Evolutionary conservation across 2,888 invertebrate species (phyloP), one percentile per base, ranked within the genome.

Genomic region (Phoronis australis): DNA sequence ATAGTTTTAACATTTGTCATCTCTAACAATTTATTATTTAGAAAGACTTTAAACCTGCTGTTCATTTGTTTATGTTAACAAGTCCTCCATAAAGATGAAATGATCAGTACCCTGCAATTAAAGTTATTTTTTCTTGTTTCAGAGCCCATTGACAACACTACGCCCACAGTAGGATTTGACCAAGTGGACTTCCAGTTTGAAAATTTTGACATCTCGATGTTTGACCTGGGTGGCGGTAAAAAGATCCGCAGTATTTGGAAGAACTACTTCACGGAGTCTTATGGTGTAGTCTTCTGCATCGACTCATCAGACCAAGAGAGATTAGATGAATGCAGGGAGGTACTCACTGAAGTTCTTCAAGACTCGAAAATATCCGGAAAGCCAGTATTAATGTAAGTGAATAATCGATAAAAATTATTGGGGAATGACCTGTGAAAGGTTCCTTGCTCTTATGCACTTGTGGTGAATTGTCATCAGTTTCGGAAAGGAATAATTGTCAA

Each of bases 201-300:
- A 59, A 82, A 84, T 49, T 86, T 82, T 53, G 80, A 83, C 24
- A 83, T 93, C 42, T 85, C 84, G 45, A 80, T 92, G 59, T 93
- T 89, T 54, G 77, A 77, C 53, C 62, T 77, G 23, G 77, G 77
- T n/a, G 77, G 99, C 0, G 97, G 99, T 73, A 87, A 88, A 70
- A 95, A 94, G 75, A 81, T 99, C 22, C 93, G 97, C 69, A 90
- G 90, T 12, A 80, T 99, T 20, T 99, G 99, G 99, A 94, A 94
- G 74, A 69, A 90, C 86, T 97, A 97, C 79, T 94, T 94, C 79
- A 89, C 91, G 53, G 96, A 97, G 80, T 90, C 91, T 44, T 94
- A 96, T 80, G 96, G 90, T 35, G 85, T 97, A 23, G 92, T 97
- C 65, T 97, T 93, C 77, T 92, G 97, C 59, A 88, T 97, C 45